Conservation (phyloP, 2,888 invertebrate genomes). For the Heterodera filipjevi region DNA sequence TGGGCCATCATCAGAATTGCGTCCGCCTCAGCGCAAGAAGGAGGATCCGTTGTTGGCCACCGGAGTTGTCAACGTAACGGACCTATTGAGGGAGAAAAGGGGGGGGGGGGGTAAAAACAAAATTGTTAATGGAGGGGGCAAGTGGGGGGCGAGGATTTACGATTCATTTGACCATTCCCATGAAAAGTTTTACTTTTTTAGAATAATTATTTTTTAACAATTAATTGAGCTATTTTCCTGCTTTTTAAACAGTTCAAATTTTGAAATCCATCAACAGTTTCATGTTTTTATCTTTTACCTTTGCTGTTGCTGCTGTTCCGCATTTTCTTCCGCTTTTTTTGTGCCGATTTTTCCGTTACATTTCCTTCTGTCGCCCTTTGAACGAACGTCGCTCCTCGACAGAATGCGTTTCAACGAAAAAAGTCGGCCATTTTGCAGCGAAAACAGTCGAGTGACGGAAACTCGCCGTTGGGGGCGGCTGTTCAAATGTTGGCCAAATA, state of each 20-base stretch:
- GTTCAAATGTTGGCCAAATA: background rate
- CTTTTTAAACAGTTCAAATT: no score
- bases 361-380: background rate
- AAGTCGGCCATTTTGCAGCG: slow-evolving; percentile 24
- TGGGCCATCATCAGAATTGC: background rate
- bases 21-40: background rate
- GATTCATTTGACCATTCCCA: no score
- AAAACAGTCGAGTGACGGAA: slow-evolving; percentile 16
- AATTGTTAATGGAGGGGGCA: no score
- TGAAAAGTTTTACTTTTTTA: no score
- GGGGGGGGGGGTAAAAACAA: no score
- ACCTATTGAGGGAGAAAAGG: no score
- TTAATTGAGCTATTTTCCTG: no score
- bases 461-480: slow-evolving; percentile 15
- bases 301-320: background rate
- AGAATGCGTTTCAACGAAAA: slow-evolving; percentile 16
- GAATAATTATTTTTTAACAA: no score
- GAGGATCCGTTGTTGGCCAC: background rate
- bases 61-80: background rate
- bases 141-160: no score
- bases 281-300: background rate
- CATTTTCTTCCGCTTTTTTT: background rate
- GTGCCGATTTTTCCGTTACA: slow-evolving; percentile 13
- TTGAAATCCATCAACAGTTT: no score
- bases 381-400: background rate